These are phyloP conservation scores for Artibeus jamaicensis DNA, from an alignment of 2,797 vertebrate species.

Conservation along the genomic window DNA sequence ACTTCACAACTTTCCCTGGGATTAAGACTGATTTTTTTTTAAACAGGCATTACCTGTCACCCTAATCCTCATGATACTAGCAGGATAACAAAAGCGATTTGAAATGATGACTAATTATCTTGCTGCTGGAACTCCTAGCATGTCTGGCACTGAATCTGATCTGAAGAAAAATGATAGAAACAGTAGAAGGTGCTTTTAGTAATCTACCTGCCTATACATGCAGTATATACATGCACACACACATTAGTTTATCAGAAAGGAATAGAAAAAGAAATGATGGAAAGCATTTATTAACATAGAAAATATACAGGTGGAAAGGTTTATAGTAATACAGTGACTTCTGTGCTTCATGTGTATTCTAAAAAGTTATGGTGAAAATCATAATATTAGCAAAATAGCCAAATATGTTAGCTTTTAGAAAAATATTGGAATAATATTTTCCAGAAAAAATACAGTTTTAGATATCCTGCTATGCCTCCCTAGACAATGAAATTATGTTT, in stretches of 20 bases:
- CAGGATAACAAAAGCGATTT: background rate
- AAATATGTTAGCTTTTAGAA: background rate
- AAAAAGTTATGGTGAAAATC: background rate
- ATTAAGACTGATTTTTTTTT: background rate
- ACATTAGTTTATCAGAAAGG: background rate
- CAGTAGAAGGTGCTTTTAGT: background rate
- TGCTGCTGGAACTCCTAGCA: background rate
- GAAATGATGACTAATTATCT: constrained; percentile 28
- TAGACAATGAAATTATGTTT: constrained; percentile 17
- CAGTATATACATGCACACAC: too few relatives aligned
- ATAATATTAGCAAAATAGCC: background rate
- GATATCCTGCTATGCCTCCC: background rate
- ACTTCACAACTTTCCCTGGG: background rate
- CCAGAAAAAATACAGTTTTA: background rate
- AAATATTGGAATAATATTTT: background rate
- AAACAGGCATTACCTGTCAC: background rate
- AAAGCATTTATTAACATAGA: background rate
- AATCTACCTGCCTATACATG: background rate
- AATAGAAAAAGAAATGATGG: background rate
- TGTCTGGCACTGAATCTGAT: background rate
- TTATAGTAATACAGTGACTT: background rate
- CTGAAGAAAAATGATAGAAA: constrained; percentile 17
- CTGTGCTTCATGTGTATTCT: background rate
- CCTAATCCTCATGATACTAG: background rate
- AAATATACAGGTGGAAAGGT: background rate